Evolutionary conservation across 2,888 invertebrate genomes (phyloP), one percentile per base, ranked within the genome.

Genomic region (Alloplasta piceator): DNA sequence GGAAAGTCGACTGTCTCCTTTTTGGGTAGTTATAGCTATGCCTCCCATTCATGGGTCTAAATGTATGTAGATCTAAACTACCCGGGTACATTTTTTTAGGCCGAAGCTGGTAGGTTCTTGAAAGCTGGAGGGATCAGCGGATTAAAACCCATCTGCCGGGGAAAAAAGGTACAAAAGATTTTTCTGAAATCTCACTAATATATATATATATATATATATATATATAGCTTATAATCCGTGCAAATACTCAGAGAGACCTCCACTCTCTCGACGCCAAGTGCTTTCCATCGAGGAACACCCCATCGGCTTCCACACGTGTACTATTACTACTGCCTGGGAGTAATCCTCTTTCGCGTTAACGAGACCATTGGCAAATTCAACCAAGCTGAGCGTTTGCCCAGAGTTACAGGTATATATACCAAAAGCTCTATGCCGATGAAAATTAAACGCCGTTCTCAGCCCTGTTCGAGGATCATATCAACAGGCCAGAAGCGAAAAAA

Each of bases 361-460:
- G 77, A 77, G 81, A 73, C 74, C 78, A 64, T 76, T 80, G 58
- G 77, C 81, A 81, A 81, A 81, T 81, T 78, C 77, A 78, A 78
- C 77, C 81, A 60, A 77, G 77, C 74, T 10, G 67, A 77, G 77
- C 61, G 56, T 46, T 61, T 56, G 72, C 66, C 41, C 50, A 61
- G 48, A 16, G 55, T 14, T 61, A 26, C 14, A 6, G 52, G 52
- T 14, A 14, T 52, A 16, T 12, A 26, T 26, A 26, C 26, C 26
- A 26, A 26, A 3, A n/a, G n/a, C n/a, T n/a, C 26, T 26, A 26
- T 26, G 52, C 67, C 50, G 66, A 61, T 72, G 76, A 75, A 67
- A 80, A 80, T 80, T 72, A 80, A 80, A 76, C 73, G 26, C 60
- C 66, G 38, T 63, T 63, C 10, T 39, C 7, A 26, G 14, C 43